Evolutionary conservation across 2,888 invertebrate species (phyloP), one percentile per base, ranked within the genome.

Genomic region (Macaria liturata): DNA sequence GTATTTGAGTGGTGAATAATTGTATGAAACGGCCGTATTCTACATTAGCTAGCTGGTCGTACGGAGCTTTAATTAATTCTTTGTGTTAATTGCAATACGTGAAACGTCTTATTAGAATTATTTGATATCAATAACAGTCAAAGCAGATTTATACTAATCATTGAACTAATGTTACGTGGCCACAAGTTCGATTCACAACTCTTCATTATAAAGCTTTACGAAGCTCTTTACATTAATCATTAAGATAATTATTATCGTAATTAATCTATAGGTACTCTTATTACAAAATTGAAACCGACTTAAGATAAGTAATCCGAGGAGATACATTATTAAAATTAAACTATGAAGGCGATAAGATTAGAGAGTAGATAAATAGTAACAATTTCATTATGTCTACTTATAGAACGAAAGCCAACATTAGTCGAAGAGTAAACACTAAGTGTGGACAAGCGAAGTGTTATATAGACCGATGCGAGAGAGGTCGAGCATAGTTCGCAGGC

Each of bases 181-280:
- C 89, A 88, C 88, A 88, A 81, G 88, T 90, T 91, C 88, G 88
- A 88, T 91, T 91, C 91, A 91, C 91, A 91, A 91, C 91, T 85
- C 91, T 89, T 86, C 83, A 81, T 84, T 83, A 90, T 91, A 91
- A 91, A 91, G 91, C 91, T 90, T 90, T 76, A 79, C 86, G 82
- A 91, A 91, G 91, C 91, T 91, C 91, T 83, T 91, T 88, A 90
- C 82, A 87, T 87, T 87, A 87, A 77, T 82, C 71, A 51, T 80
- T 77, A 83, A 82, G 40, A 48, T 67, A 65, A 59, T 83, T 76
- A 73, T 76, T 78, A 72, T 54, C 69, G 73, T 81, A 76, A 71
- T 66, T 80, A 77, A 63, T 74, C 76, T 85, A 83, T 76, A 70
- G 75, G 75, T 71, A 8, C 8, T 44, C 54, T 66, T 74, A 75